Evolutionary conservation across 2,113 vertebrate species (phyloP).

Genomic region (Pomatostomus ruficeps): DNA sequence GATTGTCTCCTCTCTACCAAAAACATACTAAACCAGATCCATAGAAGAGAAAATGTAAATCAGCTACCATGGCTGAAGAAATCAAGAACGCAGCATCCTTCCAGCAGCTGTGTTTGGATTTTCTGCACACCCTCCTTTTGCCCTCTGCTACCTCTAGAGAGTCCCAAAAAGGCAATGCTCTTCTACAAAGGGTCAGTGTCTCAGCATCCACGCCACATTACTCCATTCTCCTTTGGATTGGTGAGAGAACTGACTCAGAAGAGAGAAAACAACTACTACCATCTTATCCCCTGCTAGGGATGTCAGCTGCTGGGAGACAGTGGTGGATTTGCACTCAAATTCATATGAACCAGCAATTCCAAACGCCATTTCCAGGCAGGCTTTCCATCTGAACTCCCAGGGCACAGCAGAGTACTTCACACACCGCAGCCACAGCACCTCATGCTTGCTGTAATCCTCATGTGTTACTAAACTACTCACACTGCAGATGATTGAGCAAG

Average conservation of each 20-base stretch:
- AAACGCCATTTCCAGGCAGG: neutral
- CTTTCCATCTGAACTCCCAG: neutral
- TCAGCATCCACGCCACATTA: neutral
- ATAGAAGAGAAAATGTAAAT: neutral
- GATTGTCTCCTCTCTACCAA: neutral
- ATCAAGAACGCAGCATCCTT: neutral
- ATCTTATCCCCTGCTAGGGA: neutral
- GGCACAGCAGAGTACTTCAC: neutral
- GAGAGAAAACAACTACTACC: neutral
- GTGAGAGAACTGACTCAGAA: neutral
- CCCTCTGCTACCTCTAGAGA: neutral
- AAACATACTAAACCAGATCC: neutral
- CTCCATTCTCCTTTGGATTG: neutral
- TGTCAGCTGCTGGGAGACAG: neutral
- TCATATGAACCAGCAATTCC: neutral
- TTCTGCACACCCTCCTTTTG: neutral
- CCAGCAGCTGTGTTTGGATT: neutral
- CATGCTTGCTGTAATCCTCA: neutral
- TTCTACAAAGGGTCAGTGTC: neutral
- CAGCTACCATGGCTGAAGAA: neutral
- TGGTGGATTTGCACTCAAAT: neutral
- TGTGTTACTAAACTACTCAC: neutral
- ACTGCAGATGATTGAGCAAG: constrained; percentile 39
- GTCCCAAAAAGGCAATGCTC: neutral
- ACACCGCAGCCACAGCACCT: neutral